Percentiles rank a stretch among this genome's conserved stretches.
phyloP scores from a whole-genome alignment of 2,888 invertebrate species.

The Alitta virens region DNA sequence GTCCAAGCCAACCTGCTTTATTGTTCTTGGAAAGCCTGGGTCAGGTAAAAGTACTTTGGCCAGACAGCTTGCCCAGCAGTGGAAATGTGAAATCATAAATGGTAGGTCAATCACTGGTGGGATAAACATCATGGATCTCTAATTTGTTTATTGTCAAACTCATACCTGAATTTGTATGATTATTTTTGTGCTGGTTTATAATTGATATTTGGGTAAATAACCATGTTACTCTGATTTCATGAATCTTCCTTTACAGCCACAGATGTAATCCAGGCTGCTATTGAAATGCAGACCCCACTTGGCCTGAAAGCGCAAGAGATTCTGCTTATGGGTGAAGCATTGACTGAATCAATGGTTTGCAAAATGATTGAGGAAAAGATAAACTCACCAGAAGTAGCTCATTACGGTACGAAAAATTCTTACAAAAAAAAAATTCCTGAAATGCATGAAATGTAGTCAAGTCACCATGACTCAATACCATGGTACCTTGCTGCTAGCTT shows the following conservation, averaged over 20 bases:
- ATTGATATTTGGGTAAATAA: conserved; percentile 2
- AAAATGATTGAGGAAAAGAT: conserved; percentile 54
- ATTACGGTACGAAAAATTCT: conserved; percentile 45
- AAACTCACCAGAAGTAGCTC: conserved; percentile 55
- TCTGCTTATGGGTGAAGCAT: conserved; percentile 49
- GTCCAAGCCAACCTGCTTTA: conserved; percentile 56
- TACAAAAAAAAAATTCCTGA: neutral
- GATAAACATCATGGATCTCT: neutral
- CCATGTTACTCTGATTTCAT: neutral
- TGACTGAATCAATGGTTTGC: conserved; percentile 52
- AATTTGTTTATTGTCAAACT: neutral
- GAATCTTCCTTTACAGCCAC: conserved; percentile 41
- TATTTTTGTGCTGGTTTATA: too few relatives aligned
- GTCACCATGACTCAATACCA: neutral
- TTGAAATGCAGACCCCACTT: conserved; percentile 51
- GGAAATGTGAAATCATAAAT: conserved; percentile 55
- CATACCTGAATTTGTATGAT: too few relatives aligned
- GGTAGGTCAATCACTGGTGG: conserved; percentile 34
- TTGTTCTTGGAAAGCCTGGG: conserved; percentile 56
- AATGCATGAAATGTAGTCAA: neutral
- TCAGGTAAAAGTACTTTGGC: conserved; percentile 53
- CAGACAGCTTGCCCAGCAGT: conserved; percentile 49
- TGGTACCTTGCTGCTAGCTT: too few relatives aligned
- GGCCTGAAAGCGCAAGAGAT: conserved; percentile 49
- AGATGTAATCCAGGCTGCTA: conserved; percentile 46